phyloP scores from a whole-genome alignment of 2,797 vertebrate species.

The Micrastur ruficollis region DNA sequence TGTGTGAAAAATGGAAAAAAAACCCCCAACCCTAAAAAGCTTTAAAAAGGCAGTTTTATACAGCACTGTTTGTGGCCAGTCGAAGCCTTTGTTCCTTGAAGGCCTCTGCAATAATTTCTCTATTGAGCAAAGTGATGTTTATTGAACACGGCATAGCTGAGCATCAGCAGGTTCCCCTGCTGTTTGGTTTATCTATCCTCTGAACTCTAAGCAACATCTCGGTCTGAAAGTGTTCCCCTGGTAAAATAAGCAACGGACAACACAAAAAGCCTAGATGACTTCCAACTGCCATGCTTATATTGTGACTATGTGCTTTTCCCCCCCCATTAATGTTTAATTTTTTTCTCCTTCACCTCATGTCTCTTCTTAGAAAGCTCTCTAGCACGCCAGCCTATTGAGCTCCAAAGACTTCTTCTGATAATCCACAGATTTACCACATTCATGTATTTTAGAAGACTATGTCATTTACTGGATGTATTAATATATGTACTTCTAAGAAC shows the following conservation, averaged over 20 bases:
- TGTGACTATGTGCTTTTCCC: background rate
- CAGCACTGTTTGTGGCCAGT: constrained; percentile 20
- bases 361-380: background rate
- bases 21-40: background rate
- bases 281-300: background rate
- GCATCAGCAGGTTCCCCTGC: constrained; percentile 2
- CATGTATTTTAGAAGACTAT: background rate
- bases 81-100: constrained; percentile 18
- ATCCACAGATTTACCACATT: background rate
- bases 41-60: constrained; percentile 22
- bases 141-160: constrained; percentile 15
- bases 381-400: background rate
- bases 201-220: background rate
- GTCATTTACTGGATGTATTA: background rate
- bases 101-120: constrained; percentile 32
- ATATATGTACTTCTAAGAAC: background rate
- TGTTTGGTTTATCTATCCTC: background rate
- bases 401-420: background rate
- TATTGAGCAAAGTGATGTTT: background rate
- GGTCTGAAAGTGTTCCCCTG: background rate
- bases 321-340: background rate
- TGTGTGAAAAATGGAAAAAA: background rate
- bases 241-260: constrained; percentile 1
- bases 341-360: background rate
- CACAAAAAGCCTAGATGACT: background rate